Percentiles rank a stretch among this genome's conserved stretches.
Conservation (phyloP, 2,797 vertebrate genomes). For the Halcyon smyrnensis region DNA sequence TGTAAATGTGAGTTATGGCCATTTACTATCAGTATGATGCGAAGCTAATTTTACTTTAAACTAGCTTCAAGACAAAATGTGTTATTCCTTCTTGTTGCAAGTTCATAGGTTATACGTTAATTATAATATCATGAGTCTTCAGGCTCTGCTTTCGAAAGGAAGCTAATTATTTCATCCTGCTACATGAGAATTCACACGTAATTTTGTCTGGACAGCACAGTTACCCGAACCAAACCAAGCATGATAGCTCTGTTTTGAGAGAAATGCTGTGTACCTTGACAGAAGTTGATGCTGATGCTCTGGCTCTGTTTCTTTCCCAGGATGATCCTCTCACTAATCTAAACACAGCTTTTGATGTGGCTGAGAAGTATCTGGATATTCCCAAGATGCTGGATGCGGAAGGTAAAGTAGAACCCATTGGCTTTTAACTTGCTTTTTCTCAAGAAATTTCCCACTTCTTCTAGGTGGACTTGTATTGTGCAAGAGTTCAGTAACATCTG, state of each 20-base stretch:
- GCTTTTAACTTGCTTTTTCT: slow-evolving; percentile 1
- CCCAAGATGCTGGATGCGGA: slow-evolving; percentile 97
- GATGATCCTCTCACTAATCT: slow-evolving; percentile 95
- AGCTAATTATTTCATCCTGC: background rate
- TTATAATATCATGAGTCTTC: background rate
- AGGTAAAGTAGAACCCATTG: slow-evolving; percentile 80
- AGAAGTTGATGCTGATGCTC: background rate
- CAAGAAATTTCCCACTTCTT: background rate
- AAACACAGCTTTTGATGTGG: slow-evolving; percentile 95
- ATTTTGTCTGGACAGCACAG: background rate
- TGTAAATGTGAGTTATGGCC: background rate
- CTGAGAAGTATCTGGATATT: slow-evolving; percentile 94
- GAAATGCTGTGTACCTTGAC: background rate
- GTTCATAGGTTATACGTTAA: background rate
- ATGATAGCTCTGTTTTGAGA: background rate
- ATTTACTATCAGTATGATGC: background rate
- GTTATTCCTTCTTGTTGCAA: background rate
- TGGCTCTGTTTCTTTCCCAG: slow-evolving; percentile 72
- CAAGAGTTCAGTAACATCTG: background rate
- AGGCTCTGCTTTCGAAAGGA: slow-evolving; percentile 5
- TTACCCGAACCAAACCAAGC: background rate
- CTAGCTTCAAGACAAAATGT: background rate
- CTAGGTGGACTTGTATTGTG: slow-evolving; percentile 13
- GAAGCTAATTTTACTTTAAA: slow-evolving; percentile 2
- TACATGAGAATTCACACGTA: background rate